Percentiles rank a stretch among this genome's conserved stretches.
Conservation (phyloP, 53 echinoderm and acorn worm genomes). For the Zoroaster sp. region DNA sequence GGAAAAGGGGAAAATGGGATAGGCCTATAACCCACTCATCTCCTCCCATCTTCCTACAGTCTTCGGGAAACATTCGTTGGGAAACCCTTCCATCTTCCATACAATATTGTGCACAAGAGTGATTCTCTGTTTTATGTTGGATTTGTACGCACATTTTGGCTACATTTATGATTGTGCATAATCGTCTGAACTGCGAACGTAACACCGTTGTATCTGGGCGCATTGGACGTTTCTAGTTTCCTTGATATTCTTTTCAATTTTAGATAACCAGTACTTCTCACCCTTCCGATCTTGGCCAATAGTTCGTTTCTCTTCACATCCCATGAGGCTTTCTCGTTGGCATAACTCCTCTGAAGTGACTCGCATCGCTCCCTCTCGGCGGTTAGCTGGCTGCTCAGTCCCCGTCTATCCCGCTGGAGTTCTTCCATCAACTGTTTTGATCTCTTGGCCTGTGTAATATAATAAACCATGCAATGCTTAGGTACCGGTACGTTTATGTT, state of each 20-base stretch:
- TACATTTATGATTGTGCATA: no score
- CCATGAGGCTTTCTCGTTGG: slow-evolving; percentile 89
- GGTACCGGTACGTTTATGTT: no score
- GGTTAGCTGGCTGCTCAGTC: slow-evolving; percentile 60
- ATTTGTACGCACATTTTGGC: no score
- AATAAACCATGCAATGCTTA: no score
- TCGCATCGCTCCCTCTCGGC: slow-evolving; percentile 79
- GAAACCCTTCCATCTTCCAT: background rate
- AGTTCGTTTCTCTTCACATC: slow-evolving; percentile 80
- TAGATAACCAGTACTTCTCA: no score
- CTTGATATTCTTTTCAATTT: no score
- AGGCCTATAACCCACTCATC: no score
- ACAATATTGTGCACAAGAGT: no score
- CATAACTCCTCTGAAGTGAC: slow-evolving; percentile 74
- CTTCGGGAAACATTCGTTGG: background rate
- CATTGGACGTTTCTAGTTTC: background rate
- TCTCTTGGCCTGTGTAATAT: slow-evolving; percentile 74
- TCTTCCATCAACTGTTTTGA: slow-evolving; percentile 88
- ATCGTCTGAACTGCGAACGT: no score
- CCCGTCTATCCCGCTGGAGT: slow-evolving; percentile 79
- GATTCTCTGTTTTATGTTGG: no score
- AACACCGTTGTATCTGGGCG: no score
- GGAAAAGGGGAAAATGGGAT: no score
- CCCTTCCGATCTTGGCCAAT: slow-evolving; percentile 70
- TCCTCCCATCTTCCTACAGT: background rate